Evolutionary conservation across 1,140 invertebrate genomes (phyloP), one percentile per base, ranked within the genome.

Genomic region (Drosophila grimshawi): DNA sequence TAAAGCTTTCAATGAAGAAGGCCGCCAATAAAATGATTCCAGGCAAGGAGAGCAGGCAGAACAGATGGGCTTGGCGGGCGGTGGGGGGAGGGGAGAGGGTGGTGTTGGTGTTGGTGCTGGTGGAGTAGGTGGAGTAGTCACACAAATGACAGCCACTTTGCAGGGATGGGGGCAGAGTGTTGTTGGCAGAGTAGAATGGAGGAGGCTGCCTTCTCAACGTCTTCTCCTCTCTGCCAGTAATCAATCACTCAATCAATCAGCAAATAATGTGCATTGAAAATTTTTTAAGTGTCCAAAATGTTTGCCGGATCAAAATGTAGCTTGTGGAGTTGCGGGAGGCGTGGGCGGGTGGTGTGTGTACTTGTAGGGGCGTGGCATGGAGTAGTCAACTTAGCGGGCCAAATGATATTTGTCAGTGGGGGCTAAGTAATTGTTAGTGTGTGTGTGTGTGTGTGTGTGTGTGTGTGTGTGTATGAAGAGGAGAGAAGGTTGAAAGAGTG

Each of bases 171-270:
- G 46, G 4, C 8, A 4, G 19, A 19, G 37, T 0, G 5, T 1
- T 10, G 53, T 4, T 4, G 41, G 51, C 10, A 27, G 30, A 11
- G 4, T n/a, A 3, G 19, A 7, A 2, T 19, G 60, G 6, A 59
- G 46, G 43, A 3, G 7, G 19, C 39, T 65, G 35, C 61, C 45
- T n/a, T 19, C 19, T 19, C 1, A 19, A 19, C 19, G 19, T 19
- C 46, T 45, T 35, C 43, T 73, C 43, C 43, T 61, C 62, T 33
- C 55, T 62, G 27, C 19, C 52, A 69, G 85, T 85, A 88, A 88
- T 88, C 85, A 88, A 88, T 88, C 85, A 88, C 85, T 88, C 85
- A 88, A 88, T 88, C 85, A 88, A 88, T 89, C 85, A 88, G 85
- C 86, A 89, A 89, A 85, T 88, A 88, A 88, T 88, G 88, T 89